phyloP scores from a whole-genome alignment of 2,797 vertebrate species.

The Coregonus ussuriensis region DNA sequence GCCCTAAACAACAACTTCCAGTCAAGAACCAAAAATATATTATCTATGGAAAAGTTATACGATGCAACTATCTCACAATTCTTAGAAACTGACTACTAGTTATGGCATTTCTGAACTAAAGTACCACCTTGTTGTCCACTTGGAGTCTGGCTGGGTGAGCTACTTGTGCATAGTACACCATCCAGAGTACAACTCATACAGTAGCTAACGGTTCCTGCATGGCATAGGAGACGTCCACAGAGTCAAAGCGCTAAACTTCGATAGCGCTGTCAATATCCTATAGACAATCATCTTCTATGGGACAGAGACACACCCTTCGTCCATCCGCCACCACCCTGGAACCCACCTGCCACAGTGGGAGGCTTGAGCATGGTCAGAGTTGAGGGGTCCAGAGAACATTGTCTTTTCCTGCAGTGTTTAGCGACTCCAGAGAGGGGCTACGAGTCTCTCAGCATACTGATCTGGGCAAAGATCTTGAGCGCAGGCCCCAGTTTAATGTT shows the following conservation, averaged over 20 bases:
- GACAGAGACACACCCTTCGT: no score
- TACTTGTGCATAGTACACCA: not conserved
- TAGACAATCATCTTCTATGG: no score
- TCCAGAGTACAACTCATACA: not conserved
- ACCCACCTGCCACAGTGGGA: not conserved
- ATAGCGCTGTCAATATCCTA: not conserved
- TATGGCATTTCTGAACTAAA: not conserved
- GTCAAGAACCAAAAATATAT: constrained; percentile 3
- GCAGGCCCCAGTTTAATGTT: constrained; percentile 97
- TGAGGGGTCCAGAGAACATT: not conserved
- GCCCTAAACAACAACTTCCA: not conserved
- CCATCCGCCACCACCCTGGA: no score
- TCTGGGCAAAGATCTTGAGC: constrained; percentile 93
- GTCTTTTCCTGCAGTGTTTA: constrained; percentile 15
- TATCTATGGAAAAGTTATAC: constrained; percentile 1
- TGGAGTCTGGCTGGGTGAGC: not conserved
- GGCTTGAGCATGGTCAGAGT: not conserved
- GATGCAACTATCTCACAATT: not conserved
- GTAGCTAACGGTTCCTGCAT: not conserved
- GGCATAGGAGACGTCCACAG: not conserved
- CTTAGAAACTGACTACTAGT: constrained; percentile 9
- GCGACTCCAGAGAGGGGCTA: constrained; percentile 65
- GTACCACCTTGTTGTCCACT: not conserved
- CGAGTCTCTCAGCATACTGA: constrained; percentile 90
- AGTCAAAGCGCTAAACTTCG: not conserved